These are phyloP conservation scores for Stomatorhinus ivindoensis DNA, from an alignment of 2,113 vertebrate species.

Conservation along the genomic window DNA sequence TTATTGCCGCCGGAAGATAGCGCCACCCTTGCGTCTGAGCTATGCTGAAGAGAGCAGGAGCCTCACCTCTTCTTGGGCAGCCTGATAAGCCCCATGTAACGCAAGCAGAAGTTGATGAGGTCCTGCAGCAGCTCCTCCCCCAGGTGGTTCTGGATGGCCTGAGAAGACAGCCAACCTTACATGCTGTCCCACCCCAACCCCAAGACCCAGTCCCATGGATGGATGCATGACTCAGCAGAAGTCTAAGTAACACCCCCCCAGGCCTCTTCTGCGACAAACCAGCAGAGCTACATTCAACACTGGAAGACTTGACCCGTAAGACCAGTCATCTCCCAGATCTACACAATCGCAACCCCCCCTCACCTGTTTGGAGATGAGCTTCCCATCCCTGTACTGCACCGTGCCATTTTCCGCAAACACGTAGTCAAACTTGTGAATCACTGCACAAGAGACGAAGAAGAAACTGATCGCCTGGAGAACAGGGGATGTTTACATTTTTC, in stretches of 20 bases:
- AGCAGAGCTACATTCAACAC: background rate
- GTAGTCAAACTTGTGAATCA: slow-evolving; percentile 90
- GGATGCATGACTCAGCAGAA: background rate
- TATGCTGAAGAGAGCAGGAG: background rate
- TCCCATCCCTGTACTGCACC: slow-evolving; percentile 91
- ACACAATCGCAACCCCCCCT: slow-evolving; percentile 7
- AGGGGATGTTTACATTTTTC: background rate
- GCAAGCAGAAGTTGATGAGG: slow-evolving; percentile 96
- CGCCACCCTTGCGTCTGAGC: background rate
- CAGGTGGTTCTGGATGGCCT: slow-evolving; percentile 92
- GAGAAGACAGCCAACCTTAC: background rate
- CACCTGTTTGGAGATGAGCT: slow-evolving; percentile 86
- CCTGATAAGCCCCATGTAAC: slow-evolving; percentile 89
- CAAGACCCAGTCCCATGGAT: background rate
- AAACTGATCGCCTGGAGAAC: background rate
- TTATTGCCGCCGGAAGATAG: background rate
- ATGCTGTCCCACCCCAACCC: background rate
- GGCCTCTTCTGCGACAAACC: background rate
- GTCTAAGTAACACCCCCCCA: background rate
- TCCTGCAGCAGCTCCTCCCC: slow-evolving; percentile 95
- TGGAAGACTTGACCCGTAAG: background rate
- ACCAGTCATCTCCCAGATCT: background rate
- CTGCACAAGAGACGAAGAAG: slow-evolving; percentile 48
- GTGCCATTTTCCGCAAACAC: slow-evolving; percentile 96
- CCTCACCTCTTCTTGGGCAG: slow-evolving; percentile 91